Evolutionary conservation across 1,140 invertebrate genomes (phyloP).

Genomic region (Hestina assimilis): DNA sequence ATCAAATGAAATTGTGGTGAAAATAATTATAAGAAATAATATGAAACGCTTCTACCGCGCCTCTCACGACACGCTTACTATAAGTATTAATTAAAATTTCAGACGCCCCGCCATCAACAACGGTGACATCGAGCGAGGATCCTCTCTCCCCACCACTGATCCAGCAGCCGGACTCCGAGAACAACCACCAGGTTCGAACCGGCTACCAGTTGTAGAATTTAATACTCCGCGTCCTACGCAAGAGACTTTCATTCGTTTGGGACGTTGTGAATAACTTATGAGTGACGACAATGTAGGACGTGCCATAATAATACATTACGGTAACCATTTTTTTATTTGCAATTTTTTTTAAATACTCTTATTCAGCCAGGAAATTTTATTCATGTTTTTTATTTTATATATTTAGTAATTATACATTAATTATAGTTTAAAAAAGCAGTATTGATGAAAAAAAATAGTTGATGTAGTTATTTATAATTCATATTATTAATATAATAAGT

Average conservation of each 20-base stretch:
- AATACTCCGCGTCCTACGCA: slow-evolving; percentile 38
- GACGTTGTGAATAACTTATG: slow-evolving; percentile 48
- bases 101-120: slow-evolving; percentile 59
- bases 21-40: no score
- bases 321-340: no score
- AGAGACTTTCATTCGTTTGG: slow-evolving; percentile 43
- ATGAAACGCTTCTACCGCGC: no score
- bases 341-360: no score
- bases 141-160: slow-evolving; percentile 58
- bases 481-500: no score
- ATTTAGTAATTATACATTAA: no score
- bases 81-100: slow-evolving; percentile 25
- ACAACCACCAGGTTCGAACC: slow-evolving; percentile 44
- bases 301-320: not conserved
- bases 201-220: slow-evolving; percentile 66
- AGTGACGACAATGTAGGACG: slow-evolving; percentile 12
- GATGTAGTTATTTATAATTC: not conserved
- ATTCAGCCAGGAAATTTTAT: no score
- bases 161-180: slow-evolving; percentile 48
- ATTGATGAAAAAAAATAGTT: no score
- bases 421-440: no score
- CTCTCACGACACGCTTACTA: no score
- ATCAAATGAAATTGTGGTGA: no score
- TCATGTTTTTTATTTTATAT: no score
- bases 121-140: slow-evolving; percentile 59